These are phyloP conservation scores for Xanthorhoe spadicearia DNA, from an alignment of 2,888 invertebrate genomes.

Conservation along the genomic window DNA sequence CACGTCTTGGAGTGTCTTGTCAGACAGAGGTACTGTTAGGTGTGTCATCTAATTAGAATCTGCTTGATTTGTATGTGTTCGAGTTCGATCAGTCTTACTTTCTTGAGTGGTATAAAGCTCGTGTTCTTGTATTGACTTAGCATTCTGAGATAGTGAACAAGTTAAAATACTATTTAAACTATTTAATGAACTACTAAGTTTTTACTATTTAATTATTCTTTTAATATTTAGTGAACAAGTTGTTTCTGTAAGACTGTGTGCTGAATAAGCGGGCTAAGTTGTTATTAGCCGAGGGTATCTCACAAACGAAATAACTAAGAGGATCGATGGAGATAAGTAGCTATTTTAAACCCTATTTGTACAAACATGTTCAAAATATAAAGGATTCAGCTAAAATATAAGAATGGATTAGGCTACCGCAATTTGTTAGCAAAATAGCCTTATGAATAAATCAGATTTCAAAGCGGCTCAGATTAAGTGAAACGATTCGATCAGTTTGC, in stretches of 20 bases:
- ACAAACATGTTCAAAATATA: neutral
- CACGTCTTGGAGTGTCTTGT: neutral
- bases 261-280: conserved; percentile 32
- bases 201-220: no score
- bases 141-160: neutral
- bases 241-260: conserved; percentile 1
- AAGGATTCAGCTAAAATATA: neutral
- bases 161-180: no score
- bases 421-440: conserved; percentile 7
- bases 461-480: conserved; percentile 6
- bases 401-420: neutral
- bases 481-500: conserved; percentile 6
- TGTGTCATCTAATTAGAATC: neutral
- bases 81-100: neutral
- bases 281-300: conserved; percentile 43
- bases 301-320: conserved; percentile 30
- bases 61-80: neutral
- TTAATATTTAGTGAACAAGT: neutral
- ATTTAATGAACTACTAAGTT: no score
- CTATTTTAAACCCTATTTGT: neutral
- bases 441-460: conserved; percentile 15
- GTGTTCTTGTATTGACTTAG: neutral
- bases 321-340: conserved; percentile 6
- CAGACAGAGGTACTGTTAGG: neutral
- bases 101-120: neutral